These are phyloP conservation scores for Rostratula benghalensis DNA, from an alignment of 2,113 vertebrate species.

Conservation along the genomic window DNA sequence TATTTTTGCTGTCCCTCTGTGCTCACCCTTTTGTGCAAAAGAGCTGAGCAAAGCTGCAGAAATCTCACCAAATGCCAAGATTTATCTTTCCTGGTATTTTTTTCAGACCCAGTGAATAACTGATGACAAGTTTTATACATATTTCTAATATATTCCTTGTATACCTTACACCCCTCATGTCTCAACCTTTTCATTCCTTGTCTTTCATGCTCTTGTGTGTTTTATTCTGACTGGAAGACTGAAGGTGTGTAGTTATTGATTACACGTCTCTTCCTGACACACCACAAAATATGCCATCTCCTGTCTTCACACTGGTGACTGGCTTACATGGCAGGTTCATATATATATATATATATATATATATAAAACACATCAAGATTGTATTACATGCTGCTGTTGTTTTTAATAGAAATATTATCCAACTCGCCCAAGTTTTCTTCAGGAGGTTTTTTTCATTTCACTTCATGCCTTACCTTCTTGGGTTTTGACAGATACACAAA, in stretches of 20 bases:
- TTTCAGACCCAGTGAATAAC: neutral
- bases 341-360: neutral
- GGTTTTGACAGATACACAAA: constrained; percentile 1
- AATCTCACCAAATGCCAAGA: neutral
- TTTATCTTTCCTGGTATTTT: neutral
- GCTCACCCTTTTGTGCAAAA: neutral
- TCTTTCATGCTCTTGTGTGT: neutral
- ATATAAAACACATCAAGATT: neutral
- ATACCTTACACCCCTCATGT: neutral
- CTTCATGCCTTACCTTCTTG: neutral
- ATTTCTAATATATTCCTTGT: neutral
- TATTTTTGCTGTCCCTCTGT: neutral
- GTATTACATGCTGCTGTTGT: constrained; percentile 10
- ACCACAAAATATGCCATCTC: neutral
- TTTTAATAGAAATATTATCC: constrained; percentile 37
- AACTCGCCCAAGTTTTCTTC: constrained; percentile 18
- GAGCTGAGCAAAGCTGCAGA: neutral
- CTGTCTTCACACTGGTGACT: neutral
- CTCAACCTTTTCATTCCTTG: neutral
- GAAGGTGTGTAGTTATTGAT: constrained; percentile 21
- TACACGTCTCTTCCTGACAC: neutral
- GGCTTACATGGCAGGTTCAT: neutral
- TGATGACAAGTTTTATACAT: neutral
- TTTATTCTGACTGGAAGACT: neutral
- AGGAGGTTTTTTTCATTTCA: neutral